Evolutionary conservation across 2,797 vertebrate species (phyloP).

Genomic region (Tadarida brasiliensis): DNA sequence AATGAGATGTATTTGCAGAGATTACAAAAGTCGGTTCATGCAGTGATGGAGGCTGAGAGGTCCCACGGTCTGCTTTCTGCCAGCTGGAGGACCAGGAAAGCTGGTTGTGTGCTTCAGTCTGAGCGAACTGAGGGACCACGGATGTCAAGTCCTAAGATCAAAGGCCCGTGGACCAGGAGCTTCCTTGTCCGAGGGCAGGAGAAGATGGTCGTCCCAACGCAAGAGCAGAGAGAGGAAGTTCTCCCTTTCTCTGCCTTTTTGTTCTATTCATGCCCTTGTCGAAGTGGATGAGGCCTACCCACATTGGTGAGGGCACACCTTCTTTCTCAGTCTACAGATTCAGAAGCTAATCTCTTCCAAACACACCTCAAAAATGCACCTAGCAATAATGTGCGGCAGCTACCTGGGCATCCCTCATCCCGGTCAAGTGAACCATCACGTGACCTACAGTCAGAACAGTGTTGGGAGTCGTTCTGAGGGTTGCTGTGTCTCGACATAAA

Average conservation of each 20-base stretch:
- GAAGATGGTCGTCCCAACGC: not conserved
- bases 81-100: not conserved
- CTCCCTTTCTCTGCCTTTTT: not conserved
- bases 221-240: not conserved
- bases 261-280: not conserved
- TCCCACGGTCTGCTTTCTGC: not conserved
- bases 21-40: not conserved
- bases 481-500: not conserved
- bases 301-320: not conserved
- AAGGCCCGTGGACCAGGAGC: not conserved
- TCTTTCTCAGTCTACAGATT: not conserved
- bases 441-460: not conserved
- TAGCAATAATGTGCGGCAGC: not conserved
- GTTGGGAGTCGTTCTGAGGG: not conserved
- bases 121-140: not conserved
- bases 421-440: not conserved
- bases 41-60: not conserved
- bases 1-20: not conserved
- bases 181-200: not conserved
- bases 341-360: not conserved
- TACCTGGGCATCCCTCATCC: not conserved
- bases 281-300: not conserved
- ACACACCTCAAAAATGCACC: not conserved
- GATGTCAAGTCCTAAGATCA: not conserved
- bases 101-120: not conserved